These are phyloP conservation scores for Scaptomyza hsui DNA, from an alignment of 1,140 invertebrate species.

Conservation along the genomic window DNA sequence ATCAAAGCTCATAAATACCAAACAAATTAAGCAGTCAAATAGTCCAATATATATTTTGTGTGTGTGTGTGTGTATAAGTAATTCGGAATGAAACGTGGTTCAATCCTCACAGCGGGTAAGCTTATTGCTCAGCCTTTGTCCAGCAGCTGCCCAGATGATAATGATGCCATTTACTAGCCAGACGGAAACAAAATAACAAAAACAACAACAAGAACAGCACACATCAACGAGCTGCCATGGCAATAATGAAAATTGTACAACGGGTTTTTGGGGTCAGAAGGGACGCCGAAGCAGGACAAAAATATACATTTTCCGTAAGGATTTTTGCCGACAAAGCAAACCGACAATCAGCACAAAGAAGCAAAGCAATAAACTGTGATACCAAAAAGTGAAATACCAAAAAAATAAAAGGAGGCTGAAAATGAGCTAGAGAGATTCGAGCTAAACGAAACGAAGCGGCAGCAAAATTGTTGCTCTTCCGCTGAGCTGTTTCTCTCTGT, in stretches of 20 bases:
- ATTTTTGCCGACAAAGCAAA: slow-evolving; percentile 60
- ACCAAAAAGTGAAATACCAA: slow-evolving; percentile 43
- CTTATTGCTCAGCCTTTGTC: slow-evolving; percentile 29
- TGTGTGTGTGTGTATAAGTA: neutral
- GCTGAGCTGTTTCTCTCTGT: slow-evolving; percentile 28
- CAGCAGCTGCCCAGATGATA: slow-evolving; percentile 42
- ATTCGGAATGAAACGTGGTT: slow-evolving; percentile 10
- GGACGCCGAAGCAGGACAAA: slow-evolving; percentile 31
- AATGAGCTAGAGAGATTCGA: slow-evolving; percentile 47
- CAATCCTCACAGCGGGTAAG: slow-evolving; percentile 37
- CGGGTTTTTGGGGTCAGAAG: slow-evolving; percentile 29
- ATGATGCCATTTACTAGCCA: slow-evolving; percentile 58
- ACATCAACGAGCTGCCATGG: slow-evolving; percentile 41
- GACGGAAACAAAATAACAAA: slow-evolving; percentile 48
- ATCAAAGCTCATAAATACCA: slow-evolving; percentile 72
- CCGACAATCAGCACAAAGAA: slow-evolving; percentile 60
- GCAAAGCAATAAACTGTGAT: slow-evolving; percentile 57
- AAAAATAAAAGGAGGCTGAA: slow-evolving; percentile 38
- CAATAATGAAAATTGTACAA: slow-evolving; percentile 73
- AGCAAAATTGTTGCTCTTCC: slow-evolving; percentile 51
- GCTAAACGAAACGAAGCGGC: slow-evolving; percentile 47
- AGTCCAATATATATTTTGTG: neutral
- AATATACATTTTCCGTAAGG: slow-evolving; percentile 35
- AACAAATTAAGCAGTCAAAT: slow-evolving; percentile 67
- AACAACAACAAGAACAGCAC: slow-evolving; percentile 1